Conservation (phyloP, 2,113 vertebrate genomes). For the Rallus limicola region DNA sequence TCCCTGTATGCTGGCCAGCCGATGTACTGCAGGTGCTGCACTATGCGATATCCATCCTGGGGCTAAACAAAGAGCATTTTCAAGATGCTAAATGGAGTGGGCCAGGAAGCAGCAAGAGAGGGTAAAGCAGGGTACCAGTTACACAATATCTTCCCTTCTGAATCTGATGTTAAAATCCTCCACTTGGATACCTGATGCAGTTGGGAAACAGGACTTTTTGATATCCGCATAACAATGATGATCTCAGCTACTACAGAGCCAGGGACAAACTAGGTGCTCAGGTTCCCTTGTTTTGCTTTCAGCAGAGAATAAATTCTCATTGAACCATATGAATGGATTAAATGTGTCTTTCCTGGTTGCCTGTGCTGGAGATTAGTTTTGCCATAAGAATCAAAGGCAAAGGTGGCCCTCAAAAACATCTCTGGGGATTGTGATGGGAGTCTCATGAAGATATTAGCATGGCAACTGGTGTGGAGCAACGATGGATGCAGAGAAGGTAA, state of each 20-base stretch:
- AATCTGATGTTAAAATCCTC: fast-evolving
- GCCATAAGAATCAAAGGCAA: background rate
- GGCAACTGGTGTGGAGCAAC: fast-evolving
- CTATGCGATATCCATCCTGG: constrained; percentile 94
- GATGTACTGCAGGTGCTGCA: constrained; percentile 98
- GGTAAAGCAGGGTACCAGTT: background rate
- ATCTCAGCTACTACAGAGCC: background rate
- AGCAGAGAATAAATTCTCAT: background rate
- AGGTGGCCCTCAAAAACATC: background rate
- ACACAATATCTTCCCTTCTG: no score
- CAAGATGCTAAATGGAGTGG: background rate
- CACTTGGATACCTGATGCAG: background rate
- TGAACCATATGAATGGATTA: background rate
- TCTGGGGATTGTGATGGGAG: background rate
- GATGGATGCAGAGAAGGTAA: background rate
- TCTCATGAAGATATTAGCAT: background rate
- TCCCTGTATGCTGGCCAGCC: constrained; percentile 97
- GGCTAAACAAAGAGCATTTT: constrained; percentile 77
- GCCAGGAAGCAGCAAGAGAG: background rate
- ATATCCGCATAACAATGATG: fast-evolving
- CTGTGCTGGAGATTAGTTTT: background rate
- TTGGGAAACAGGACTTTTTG: background rate
- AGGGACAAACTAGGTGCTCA: fast-evolving
- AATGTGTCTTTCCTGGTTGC: background rate
- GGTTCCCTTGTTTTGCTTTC: background rate